These are phyloP conservation scores for Atta colombica DNA, from an alignment of 1,140 invertebrate species.

Conservation along the genomic window DNA sequence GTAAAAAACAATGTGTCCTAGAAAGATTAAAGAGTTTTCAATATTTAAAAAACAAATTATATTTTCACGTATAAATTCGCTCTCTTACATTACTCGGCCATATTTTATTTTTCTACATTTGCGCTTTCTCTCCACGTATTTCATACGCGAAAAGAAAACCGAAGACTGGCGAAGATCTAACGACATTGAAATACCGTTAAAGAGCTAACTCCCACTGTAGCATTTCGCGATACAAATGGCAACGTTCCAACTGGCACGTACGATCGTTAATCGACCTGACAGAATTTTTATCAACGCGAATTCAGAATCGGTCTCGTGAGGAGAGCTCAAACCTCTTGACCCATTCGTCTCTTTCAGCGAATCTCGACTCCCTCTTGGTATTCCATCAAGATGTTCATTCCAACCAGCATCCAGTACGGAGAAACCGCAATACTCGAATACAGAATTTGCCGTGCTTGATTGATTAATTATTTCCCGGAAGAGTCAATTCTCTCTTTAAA, in stretches of 20 bases:
- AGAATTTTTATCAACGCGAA: slow-evolving; percentile 63
- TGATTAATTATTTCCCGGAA: not conserved
- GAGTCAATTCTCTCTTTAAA: not conserved
- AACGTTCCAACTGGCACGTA: slow-evolving; percentile 64
- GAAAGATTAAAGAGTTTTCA: not conserved
- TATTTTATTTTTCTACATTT: not conserved
- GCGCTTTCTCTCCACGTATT: not conserved
- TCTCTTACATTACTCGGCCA: not conserved
- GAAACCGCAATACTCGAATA: slow-evolving; percentile 9
- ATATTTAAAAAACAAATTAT: slow-evolving; percentile 4
- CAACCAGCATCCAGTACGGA: slow-evolving; percentile 12
- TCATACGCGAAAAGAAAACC: slow-evolving; percentile 34
- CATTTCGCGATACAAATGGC: slow-evolving; percentile 56
- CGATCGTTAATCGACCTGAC: slow-evolving; percentile 62
- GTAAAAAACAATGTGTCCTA: too few relatives aligned
- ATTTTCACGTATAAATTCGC: not conserved
- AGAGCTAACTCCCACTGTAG: slow-evolving; percentile 45
- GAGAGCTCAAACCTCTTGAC: slow-evolving; percentile 21
- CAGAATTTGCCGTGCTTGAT: not conserved
- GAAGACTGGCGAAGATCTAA: slow-evolving; percentile 18
- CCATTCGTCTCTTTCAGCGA: slow-evolving; percentile 42
- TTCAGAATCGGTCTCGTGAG: slow-evolving; percentile 46
- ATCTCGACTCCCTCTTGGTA: slow-evolving; percentile 42
- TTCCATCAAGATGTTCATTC: slow-evolving; percentile 23
- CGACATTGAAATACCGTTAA: slow-evolving; percentile 26